Evolutionary conservation across 2,797 vertebrate genomes (phyloP), one percentile per base, ranked within the genome.

Genomic region (Neopelma chrysocephalum): DNA sequence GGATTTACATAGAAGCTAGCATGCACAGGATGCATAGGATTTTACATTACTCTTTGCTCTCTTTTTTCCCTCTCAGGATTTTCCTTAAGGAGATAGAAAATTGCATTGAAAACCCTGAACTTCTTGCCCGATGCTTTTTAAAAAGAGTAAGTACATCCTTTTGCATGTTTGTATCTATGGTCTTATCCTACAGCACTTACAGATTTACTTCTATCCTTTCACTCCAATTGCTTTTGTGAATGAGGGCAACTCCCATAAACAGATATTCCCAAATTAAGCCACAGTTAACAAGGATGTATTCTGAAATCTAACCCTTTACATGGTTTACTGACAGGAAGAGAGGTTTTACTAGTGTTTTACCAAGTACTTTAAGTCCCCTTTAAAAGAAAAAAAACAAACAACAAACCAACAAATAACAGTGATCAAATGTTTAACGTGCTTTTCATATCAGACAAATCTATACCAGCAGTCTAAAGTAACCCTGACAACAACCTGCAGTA

Each of bases 21-120:
- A 40, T 40, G 40, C 40, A 40, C 36, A 38, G 36, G 36, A 38
- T 38, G 36, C 36, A 38, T 40, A 21, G 43, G 18, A 57, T 72
- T 34, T 68, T 77, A 66, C n/a, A 10, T 77, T 73, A 38, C 40
- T 66, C 32, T 76, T 82, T 65, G 17, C 50, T 91, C 48, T 91
- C 65, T 53, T 91, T 90, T 82, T 62, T 91, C 60, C 34, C 89
- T 92, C 72, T 62, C 91, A 99, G 99, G 97, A 99, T 98, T 61
- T 99, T 99, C 97, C 98, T 99, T 42, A 98, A 98, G 97, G 99
- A 99, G 94, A 96, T 99, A 97, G 99, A 99, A 97, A 99, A 99
- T 89, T 99, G 99, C 80, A 97, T 97, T 18, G 98, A 99, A 97
- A 99, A 98, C 87, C 99, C 99, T 14, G 98, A 99, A 93, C 97